A percentile compares a stretch with the other conserved stretches of the same genome.
Evolutionary conservation across 2,797 vertebrate species (phyloP).

Genomic region (Lepidocolaptes lacrymiger): DNA sequence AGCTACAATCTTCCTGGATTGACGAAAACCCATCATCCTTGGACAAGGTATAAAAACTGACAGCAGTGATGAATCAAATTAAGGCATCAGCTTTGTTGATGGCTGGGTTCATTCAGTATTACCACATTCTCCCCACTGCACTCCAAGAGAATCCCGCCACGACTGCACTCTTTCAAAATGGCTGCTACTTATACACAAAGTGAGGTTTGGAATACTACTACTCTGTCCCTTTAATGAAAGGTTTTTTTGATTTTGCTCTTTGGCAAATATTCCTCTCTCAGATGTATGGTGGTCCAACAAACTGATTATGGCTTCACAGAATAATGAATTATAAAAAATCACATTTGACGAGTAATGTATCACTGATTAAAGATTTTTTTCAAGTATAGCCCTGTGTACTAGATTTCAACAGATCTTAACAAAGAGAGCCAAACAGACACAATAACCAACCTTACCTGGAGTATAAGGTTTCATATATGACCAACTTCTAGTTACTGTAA

Average conservation of each 20-base stretch:
- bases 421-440: background rate
- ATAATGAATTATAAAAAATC: background rate
- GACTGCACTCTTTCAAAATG: background rate
- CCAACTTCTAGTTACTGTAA: background rate
- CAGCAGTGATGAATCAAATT: background rate
- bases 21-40: background rate
- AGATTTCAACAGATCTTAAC: background rate
- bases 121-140: background rate
- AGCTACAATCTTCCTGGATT: background rate
- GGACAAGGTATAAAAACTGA: background rate
- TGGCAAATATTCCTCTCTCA: background rate
- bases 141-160: background rate
- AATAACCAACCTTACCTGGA: background rate
- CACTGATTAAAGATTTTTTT: background rate
- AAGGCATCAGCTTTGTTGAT: background rate
- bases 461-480: background rate
- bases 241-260: background rate
- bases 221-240: background rate
- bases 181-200: background rate
- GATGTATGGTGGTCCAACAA: background rate
- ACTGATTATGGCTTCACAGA: background rate
- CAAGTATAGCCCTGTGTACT: background rate
- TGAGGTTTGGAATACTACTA: background rate
- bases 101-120: background rate
- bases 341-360: background rate